These are phyloP conservation scores for Venusia cambrica DNA, from an alignment of 2,888 invertebrate genomes.

Conservation along the genomic window DNA sequence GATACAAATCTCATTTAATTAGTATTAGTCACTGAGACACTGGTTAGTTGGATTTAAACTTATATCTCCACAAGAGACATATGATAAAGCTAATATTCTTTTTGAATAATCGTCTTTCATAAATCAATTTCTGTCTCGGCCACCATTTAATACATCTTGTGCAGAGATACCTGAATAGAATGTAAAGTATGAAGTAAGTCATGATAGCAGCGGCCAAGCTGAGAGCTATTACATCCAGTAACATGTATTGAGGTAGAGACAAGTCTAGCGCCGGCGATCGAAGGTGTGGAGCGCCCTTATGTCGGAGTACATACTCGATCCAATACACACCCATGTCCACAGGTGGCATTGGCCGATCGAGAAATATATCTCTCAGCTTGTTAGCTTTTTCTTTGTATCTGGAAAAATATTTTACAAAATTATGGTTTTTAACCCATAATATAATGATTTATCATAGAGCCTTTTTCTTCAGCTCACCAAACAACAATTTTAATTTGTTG, in stretches of 20 bases:
- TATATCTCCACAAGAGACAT: slow-evolving; percentile 65
- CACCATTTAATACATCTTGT: slow-evolving; percentile 68
- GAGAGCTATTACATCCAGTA: slow-evolving; percentile 62
- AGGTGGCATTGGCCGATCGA: slow-evolving; percentile 80
- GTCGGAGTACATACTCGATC: slow-evolving; percentile 83
- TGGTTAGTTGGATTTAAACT: slow-evolving; percentile 62
- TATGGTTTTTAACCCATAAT: no score
- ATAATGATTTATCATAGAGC: no score
- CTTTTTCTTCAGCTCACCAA: no score
- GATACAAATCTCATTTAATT: no score
- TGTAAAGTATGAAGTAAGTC: slow-evolving; percentile 57
- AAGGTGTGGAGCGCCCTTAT: slow-evolving; percentile 77
- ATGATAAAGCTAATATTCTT: slow-evolving; percentile 57
- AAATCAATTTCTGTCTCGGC: slow-evolving; percentile 57
- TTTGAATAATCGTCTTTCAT: slow-evolving; percentile 61
- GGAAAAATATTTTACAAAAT: slow-evolving; percentile 33
- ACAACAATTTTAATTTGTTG: no score
- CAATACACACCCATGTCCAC: slow-evolving; percentile 83
- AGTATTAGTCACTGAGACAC: slow-evolving; percentile 29
- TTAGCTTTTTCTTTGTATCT: slow-evolving; percentile 78
- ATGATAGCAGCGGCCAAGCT: slow-evolving; percentile 49
- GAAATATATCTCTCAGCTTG: slow-evolving; percentile 70
- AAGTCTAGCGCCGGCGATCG: slow-evolving; percentile 75
- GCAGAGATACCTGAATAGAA: slow-evolving; percentile 62
- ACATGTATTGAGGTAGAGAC: slow-evolving; percentile 64